These are phyloP conservation scores for Tetramorium bicarinatum DNA, from an alignment of 2,888 invertebrate species.

Conservation along the genomic window DNA sequence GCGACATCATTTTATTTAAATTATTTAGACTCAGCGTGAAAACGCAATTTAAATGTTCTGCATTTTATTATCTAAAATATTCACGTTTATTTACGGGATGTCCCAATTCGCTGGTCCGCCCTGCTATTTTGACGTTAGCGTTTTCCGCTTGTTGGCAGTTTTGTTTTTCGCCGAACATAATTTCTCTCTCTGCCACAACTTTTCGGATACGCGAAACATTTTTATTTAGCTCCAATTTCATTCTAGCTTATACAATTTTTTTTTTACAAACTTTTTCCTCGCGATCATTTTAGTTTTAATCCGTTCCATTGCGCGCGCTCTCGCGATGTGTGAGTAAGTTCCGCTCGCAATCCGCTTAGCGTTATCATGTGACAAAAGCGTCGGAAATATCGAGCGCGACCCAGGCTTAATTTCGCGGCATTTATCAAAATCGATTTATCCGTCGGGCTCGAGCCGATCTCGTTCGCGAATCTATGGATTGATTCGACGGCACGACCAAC, in stretches of 20 bases:
- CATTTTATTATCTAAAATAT: not conserved
- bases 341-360: slow-evolving; percentile 36
- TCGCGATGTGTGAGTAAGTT: slow-evolving; percentile 31
- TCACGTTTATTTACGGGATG: not conserved
- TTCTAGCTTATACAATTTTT: slow-evolving; percentile 16
- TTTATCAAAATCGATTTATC: slow-evolving; percentile 55
- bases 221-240: slow-evolving; percentile 26
- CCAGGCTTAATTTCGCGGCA: slow-evolving; percentile 42
- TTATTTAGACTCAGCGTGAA: not conserved
- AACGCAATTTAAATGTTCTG: not conserved
- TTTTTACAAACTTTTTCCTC: slow-evolving; percentile 25
- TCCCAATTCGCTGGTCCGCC: not conserved
- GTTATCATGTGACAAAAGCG: slow-evolving; percentile 44
- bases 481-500: slow-evolving; percentile 27
- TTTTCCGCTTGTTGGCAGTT: not conserved
- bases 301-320: slow-evolving; percentile 11
- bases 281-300: slow-evolving; percentile 35
- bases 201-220: slow-evolving; percentile 13
- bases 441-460: slow-evolving; percentile 14
- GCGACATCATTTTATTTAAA: not conserved
- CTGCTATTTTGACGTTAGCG: not conserved
- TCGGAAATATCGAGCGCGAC: slow-evolving; percentile 33
- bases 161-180: slow-evolving; percentile 4
- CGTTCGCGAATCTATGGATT: slow-evolving; percentile 33
- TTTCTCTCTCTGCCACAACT: not conserved